phyloP scores from a whole-genome alignment of 2,797 vertebrate species.

The Champsocephalus esox region DNA sequence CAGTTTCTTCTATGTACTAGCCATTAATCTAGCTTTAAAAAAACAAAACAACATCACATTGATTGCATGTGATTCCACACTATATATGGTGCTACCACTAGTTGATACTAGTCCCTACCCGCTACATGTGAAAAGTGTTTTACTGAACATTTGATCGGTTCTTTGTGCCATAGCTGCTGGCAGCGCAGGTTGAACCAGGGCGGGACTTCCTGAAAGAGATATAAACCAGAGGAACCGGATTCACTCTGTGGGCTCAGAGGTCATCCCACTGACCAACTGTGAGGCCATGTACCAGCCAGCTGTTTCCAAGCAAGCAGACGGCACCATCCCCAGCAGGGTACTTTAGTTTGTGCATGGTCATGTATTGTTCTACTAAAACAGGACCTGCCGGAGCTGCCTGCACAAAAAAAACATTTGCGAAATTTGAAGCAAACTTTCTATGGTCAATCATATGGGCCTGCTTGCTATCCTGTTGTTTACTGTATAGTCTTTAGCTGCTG shows the following conservation, averaged over 20 bases:
- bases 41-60: not conserved
- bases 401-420: not conserved
- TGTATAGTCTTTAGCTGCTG: not conserved
- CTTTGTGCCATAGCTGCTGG: slow-evolving; percentile 80
- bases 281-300: slow-evolving; percentile 93
- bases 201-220: slow-evolving; percentile 80
- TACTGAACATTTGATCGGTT: slow-evolving; percentile 33
- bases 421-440: slow-evolving; percentile 3
- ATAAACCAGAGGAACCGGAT: slow-evolving; percentile 73
- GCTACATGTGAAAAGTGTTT: not conserved
- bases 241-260: slow-evolving; percentile 80
- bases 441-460: not conserved
- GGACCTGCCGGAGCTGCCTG: slow-evolving; percentile 17
- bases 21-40: not conserved
- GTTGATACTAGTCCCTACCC: not conserved
- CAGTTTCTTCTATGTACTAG: not conserved
- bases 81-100: not conserved
- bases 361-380: slow-evolving; percentile 26
- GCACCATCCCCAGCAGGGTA: slow-evolving; percentile 85
- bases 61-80: not conserved
- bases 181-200: slow-evolving; percentile 75
- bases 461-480: slow-evolving; percentile 8
- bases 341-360: slow-evolving; percentile 58
- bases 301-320: slow-evolving; percentile 83
- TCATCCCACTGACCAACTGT: slow-evolving; percentile 87